Evolutionary conservation across 2,797 vertebrate genomes (phyloP).

Genomic region (Rhinella marina): DNA sequence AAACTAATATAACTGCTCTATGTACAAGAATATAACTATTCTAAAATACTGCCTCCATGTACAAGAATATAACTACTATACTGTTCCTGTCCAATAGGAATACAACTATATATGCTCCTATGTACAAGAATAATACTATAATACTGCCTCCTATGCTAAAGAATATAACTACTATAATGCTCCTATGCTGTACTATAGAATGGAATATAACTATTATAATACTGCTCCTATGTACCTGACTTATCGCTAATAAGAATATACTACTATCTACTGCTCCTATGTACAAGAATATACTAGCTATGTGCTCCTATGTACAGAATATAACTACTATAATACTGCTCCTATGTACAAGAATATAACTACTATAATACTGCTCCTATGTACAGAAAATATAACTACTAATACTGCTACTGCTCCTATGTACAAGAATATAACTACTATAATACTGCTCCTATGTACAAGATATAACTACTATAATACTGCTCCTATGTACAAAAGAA

Average conservation of each 20-base stretch:
- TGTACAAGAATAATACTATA: conserved; percentile 5
- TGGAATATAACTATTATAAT: conserved; percentile 7
- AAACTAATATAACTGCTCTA: neutral
- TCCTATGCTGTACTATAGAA: neutral
- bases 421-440: conserved; percentile 3
- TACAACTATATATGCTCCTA: neutral
- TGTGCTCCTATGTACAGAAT: neutral
- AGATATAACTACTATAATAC: conserved; percentile 9
- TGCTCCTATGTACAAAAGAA: neutral
- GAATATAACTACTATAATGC: conserved; percentile 8
- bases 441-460: neutral
- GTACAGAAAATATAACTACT: conserved; percentile 3
- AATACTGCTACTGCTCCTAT: neutral
- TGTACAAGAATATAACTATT: neutral
- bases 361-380: neutral
- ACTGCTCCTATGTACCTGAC: neutral
- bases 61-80: too few relatives aligned
- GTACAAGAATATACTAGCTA: neutral
- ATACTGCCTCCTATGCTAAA: neutral
- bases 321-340: conserved; percentile 12
- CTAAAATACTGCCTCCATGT: too few relatives aligned
- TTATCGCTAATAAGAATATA: too few relatives aligned
- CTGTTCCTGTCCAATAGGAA: too few relatives aligned
- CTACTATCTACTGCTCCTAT: conserved; percentile 3
- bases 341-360: neutral